Percentiles rank a stretch among this genome's conserved stretches.
Evolutionary conservation across 2,113 vertebrate genomes (phyloP).

Genomic region (Cyanoramphus novaezelandiae): DNA sequence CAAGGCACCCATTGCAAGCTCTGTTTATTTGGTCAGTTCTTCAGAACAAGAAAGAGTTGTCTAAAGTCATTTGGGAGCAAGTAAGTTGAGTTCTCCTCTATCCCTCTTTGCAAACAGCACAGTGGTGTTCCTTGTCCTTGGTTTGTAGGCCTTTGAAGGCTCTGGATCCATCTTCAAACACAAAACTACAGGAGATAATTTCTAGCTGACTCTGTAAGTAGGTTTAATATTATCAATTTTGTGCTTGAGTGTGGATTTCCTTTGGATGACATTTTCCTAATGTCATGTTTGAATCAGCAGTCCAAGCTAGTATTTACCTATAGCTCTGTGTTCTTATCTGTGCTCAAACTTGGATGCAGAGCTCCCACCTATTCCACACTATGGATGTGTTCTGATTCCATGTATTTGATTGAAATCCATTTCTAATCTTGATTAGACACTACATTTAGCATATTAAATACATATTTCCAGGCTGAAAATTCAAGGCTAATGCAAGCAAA

Average conservation of each 20-base stretch:
- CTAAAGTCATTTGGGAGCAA: constrained; percentile 94
- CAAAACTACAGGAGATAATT: background rate
- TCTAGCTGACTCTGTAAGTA: background rate
- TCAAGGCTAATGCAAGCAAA: background rate
- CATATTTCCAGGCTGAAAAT: background rate
- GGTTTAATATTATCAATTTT: background rate
- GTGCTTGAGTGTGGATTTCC: background rate
- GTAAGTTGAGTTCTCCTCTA: constrained; percentile 60
- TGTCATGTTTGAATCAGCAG: background rate
- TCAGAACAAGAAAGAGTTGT: constrained; percentile 90
- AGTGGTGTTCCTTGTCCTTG: background rate
- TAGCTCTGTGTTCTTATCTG: background rate
- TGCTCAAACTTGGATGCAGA: background rate
- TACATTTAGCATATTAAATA: background rate
- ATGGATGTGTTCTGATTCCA: background rate
- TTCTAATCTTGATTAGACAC: background rate
- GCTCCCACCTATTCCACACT: background rate
- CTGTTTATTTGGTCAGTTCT: constrained; percentile 97
- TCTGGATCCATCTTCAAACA: background rate
- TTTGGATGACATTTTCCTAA: background rate
- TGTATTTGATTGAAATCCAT: background rate
- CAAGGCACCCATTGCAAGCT: constrained; percentile 82
- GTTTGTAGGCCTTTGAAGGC: background rate
- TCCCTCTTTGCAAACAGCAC: background rate
- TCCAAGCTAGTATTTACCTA: background rate